These are phyloP conservation scores for Microvelia longipes DNA, from an alignment of 1,140 invertebrate genomes.

Conservation along the genomic window DNA sequence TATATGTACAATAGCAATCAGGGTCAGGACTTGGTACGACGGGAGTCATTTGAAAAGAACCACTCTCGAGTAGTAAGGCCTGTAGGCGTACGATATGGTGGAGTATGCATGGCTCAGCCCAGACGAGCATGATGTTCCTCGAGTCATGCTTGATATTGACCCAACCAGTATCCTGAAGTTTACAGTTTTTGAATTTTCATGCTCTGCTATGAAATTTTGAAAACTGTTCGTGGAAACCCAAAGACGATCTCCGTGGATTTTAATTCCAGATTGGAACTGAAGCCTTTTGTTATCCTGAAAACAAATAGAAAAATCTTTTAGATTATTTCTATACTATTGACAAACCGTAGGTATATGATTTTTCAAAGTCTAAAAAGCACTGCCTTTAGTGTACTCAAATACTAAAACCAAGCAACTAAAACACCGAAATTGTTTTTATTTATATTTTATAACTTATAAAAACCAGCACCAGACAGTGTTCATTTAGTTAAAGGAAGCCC, in stretches of 20 bases:
- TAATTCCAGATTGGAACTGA: conserved; percentile 20
- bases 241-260: conserved; percentile 15
- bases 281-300: conserved; percentile 17
- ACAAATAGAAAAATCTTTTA: neutral
- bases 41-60: neutral
- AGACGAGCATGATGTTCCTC: conserved; percentile 12
- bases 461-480: no score
- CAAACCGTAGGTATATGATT: no score
- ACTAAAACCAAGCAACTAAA: no score
- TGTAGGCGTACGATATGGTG: neutral
- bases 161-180: conserved; percentile 18
- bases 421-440: no score
- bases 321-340: neutral
- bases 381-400: no score
- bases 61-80: neutral
- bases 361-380: no score
- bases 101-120: conserved; percentile 2
- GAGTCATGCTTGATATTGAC: conserved; percentile 8
- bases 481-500: no score
- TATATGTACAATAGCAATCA: neutral
- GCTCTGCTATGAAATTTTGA: conserved; percentile 17
- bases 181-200: neutral
- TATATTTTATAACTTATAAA: no score
- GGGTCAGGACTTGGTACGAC: neutral
- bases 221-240: conserved; percentile 16